A percentile compares a stretch with the other conserved stretches of the same genome.
These are phyloP conservation scores for Galeopterus variegatus DNA, from an alignment of 2,113 vertebrate genomes.

Conservation along the genomic window DNA sequence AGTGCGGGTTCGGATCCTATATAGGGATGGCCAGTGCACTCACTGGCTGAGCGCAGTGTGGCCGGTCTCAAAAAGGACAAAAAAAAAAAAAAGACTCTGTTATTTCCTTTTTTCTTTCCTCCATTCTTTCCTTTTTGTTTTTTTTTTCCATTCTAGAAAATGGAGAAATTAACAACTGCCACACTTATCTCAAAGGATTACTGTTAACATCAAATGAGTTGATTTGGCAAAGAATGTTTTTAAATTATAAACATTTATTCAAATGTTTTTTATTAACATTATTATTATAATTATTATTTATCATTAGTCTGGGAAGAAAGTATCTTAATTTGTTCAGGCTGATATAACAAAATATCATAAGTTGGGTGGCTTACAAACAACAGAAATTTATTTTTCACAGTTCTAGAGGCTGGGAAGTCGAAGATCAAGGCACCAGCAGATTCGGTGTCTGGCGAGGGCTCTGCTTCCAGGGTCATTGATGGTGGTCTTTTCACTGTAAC, in stretches of 20 bases:
- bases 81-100: no score
- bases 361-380: not conserved
- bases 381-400: not conserved
- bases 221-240: conserved; percentile 6
- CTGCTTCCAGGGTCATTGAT: not conserved
- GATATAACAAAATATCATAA: not conserved
- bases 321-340: not conserved
- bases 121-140: not conserved
- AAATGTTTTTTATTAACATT: not conserved
- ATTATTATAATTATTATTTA: not conserved
- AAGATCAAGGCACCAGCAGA: not conserved
- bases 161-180: not conserved
- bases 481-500: not conserved
- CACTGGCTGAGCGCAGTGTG: no score
- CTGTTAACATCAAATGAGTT: not conserved
- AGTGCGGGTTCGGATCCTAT: no score
- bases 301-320: not conserved
- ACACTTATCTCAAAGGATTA: not conserved
- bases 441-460: not conserved
- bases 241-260: not conserved
- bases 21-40: no score
- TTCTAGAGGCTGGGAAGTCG: not conserved
- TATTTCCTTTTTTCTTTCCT: conserved; percentile 30
- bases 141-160: not conserved
- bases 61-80: no score